Base-by-base conservation (phyloP, 2,888 invertebrate species). In the Theretra japonica region DNA sequence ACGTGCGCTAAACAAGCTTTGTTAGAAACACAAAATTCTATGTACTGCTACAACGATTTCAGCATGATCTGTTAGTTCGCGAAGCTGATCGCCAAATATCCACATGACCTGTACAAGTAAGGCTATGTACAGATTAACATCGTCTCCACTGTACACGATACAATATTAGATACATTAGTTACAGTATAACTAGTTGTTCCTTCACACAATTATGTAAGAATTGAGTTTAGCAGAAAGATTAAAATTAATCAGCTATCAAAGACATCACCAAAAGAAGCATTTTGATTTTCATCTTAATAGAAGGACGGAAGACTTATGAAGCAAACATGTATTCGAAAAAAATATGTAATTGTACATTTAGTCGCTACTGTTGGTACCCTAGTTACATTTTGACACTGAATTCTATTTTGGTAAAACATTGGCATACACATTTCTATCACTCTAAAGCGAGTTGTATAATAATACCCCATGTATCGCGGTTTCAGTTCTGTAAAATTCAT, bases 31-130 rank as follows among this genome's bases (percentile, higher is more conserved):
- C 77, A 89, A 88, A 87, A 86, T 86, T 86, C 86, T 85, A 83
- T 83, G 82, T 79, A 77, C 84, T 65, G 65, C 87, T 90, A 88
- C 77, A 80, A 89, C 91, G 89, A 78, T 79, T 79, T 83, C 86
- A 87, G 90, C 87, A 79, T 85, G 86, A 85, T 76, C 73, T 76
- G 74, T 83, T 83, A 88, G 79, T 83, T 85, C 91, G 90, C 91
- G 91, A 91, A 91, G 89, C 90, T 86, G 88, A 93, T 94, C 94
- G 94, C 93, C 89, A 94, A 94, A 94, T 94, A 94, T 94, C 94
- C 94, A 94, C 94, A 94, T 94, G 91, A 94, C 94, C 94, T 92
- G 92, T 91, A 94, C 94, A 94, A 87, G 85, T 86, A 87, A 83
- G 80, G 83, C 84, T 90, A 90, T 90, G 90, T 90, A 92, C 89